Evolutionary conservation across 2,113 vertebrate genomes (phyloP), one percentile per base, ranked within the genome.

Genomic region (Chaenocephalus aceratus): DNA sequence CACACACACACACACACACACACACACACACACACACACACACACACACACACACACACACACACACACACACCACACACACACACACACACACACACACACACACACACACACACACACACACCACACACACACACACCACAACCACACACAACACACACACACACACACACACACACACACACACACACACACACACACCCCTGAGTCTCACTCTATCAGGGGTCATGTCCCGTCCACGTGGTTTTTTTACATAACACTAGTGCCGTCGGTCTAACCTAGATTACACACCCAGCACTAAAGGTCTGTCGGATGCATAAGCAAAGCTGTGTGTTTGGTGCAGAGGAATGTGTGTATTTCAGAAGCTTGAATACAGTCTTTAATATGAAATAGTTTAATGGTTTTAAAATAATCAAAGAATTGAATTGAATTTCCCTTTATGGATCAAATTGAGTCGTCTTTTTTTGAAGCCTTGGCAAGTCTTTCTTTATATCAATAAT

Each of bases 241-340:
- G 82, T 88, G 92, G 70, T 77, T 52, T 56, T 62, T 88, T 92
- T 91, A 90, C 76, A 56, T 88, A 89, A 93, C 82, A 58, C 68
- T 71, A 83, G 70, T 23, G 83, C 79, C 61, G 67, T 86, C 72
- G 74, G 77, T 60, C 56, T 72, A 68, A 81, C 73, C 59, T 62
- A 56, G 64, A 84, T 86, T 77, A 81, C 66, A 66, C 73, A 58
- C 49, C 49, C 74, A 18, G 62, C 21, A 11, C 34, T 59, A 59
- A 21, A n/a, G 34, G 45, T 44, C 63, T 62, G 59, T 78, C 36
- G 3, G 48, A 23, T 2, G 6, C 62, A 48, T 4, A 15, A 34
- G 59, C 26, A 64, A 72, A 26, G 58, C 21, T 49, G 73, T 71
- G 53, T 65, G 11, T 6, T 45, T 45, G 14, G 46, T 70, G 68